A percentile compares a stretch with the other conserved stretches of the same genome.
Evolutionary conservation across 2,888 invertebrate genomes (phyloP).

Genomic region (Drosophila fulvimacula): DNA sequence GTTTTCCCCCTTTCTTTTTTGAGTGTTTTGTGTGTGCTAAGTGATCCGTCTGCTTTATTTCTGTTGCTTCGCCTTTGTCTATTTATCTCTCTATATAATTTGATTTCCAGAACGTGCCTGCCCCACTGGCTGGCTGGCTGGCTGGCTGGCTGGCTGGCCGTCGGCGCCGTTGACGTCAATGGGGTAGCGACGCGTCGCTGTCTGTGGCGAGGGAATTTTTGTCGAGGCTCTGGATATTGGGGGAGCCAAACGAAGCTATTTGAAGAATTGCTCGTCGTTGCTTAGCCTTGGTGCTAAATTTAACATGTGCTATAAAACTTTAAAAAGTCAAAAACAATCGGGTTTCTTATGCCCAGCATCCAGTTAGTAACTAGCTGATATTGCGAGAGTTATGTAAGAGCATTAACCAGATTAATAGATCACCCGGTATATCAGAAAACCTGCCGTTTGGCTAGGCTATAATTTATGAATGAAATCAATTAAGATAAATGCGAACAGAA

Average conservation of each 20-base stretch:
- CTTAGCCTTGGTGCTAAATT: conserved; percentile 52
- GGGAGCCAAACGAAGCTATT: conserved; percentile 44
- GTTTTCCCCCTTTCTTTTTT: neutral
- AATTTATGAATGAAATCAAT: conserved; percentile 76
- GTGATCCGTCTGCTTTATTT: conserved; percentile 52
- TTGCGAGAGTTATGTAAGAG: conserved; percentile 4
- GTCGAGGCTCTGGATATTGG: conserved; percentile 22
- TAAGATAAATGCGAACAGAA: conserved; percentile 60
- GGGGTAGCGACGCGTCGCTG: conserved; percentile 33
- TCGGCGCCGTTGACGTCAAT: conserved; percentile 73
- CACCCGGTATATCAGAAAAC: conserved; percentile 23
- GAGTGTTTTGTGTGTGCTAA: conserved; percentile 41
- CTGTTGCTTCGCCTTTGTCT: conserved; percentile 47
- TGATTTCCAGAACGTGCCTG: conserved; percentile 79
- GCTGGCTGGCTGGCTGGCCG: conserved; percentile 28
- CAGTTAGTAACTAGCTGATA: neutral
- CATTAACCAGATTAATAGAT: conserved; percentile 17
- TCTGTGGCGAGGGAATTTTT: conserved; percentile 35
- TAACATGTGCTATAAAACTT: conserved; percentile 25
- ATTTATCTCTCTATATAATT: conserved; percentile 48
- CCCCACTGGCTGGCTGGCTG: conserved; percentile 26
- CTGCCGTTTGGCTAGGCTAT: conserved; percentile 36
- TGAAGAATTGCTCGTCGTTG: conserved; percentile 35
- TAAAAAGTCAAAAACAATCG: neutral
- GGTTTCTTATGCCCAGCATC: neutral